phyloP scores from a whole-genome alignment of 2,113 vertebrate genomes.

The Periophthalmus modestus region DNA sequence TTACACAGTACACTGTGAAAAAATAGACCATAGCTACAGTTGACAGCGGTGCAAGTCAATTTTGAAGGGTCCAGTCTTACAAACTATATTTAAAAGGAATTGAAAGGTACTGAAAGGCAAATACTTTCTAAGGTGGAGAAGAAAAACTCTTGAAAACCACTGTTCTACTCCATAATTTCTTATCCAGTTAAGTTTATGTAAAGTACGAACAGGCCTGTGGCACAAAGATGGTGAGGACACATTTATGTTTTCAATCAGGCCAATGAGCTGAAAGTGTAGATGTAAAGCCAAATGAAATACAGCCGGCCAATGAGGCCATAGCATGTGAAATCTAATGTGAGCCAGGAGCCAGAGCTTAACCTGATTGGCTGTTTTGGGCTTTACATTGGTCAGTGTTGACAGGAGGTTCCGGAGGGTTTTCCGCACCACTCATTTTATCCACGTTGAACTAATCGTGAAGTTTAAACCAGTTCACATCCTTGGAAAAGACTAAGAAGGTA shows the following conservation, averaged over 20 bases:
- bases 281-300: slow-evolving; percentile 54
- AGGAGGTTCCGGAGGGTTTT: slow-evolving; percentile 42
- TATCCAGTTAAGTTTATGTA: slow-evolving; percentile 6
- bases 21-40: too few species aligned
- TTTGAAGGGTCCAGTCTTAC: not conserved
- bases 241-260: slow-evolving; percentile 51
- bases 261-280: slow-evolving; percentile 50
- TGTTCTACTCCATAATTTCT: not conserved
- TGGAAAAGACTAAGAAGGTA: not conserved
- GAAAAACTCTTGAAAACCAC: not conserved
- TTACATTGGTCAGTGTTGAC: slow-evolving; percentile 39
- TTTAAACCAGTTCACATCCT: slow-evolving; percentile 15
- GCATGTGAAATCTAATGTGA: slow-evolving; percentile 60
- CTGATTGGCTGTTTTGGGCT: slow-evolving; percentile 46
- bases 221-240: slow-evolving; percentile 8
- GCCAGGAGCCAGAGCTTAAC: slow-evolving; percentile 46
- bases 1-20: too few species aligned
- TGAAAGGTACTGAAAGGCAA: not conserved
- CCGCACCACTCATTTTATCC: slow-evolving; percentile 25
- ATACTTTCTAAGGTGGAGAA: not conserved
- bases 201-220: not conserved
- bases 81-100: not conserved
- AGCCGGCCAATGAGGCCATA: slow-evolving; percentile 30
- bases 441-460: slow-evolving; percentile 29
- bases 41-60: not conserved